These are phyloP conservation scores for Myioborus melanocephalus DNA, from an alignment of 2,797 vertebrate genomes.

Conservation along the genomic window DNA sequence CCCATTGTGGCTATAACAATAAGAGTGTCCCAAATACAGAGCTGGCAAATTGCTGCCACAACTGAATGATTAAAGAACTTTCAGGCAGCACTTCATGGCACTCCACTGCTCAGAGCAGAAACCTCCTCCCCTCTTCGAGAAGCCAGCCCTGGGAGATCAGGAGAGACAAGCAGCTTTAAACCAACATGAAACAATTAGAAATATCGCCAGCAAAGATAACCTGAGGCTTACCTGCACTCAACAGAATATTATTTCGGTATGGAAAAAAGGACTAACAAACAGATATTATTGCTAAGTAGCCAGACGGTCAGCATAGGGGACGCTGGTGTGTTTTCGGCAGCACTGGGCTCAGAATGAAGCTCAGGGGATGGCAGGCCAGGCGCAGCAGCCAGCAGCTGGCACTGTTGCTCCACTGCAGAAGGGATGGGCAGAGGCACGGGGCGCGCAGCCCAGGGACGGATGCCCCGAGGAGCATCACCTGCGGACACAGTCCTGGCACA, in stretches of 20 bases:
- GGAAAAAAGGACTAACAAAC: neutral
- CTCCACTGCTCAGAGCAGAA: neutral
- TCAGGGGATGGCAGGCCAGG: fast-evolving
- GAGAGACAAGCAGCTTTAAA: neutral
- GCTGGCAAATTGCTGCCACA: neutral
- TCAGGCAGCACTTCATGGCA: neutral
- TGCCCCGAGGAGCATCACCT: neutral
- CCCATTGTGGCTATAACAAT: fast-evolving
- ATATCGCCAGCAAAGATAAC: fast-evolving
- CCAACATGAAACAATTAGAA: neutral
- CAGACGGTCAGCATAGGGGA: neutral
- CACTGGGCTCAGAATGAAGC: fast-evolving
- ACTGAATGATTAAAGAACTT: neutral
- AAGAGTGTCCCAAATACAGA: neutral
- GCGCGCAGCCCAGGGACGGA: neutral
- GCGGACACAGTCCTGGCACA: fast-evolving
- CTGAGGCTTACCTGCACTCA: neutral
- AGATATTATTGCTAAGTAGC: neutral
- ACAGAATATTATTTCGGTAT: fast-evolving
- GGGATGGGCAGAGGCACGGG: neutral
- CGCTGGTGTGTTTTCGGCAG: neutral
- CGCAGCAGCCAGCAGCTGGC: slow-evolving; percentile 51
- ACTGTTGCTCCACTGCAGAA: slow-evolving; percentile 51
- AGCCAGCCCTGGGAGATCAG: neutral
- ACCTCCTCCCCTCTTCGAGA: neutral